Evolutionary conservation across 2,113 vertebrate genomes (phyloP).

Genomic region (Odobenus rosmarus): DNA sequence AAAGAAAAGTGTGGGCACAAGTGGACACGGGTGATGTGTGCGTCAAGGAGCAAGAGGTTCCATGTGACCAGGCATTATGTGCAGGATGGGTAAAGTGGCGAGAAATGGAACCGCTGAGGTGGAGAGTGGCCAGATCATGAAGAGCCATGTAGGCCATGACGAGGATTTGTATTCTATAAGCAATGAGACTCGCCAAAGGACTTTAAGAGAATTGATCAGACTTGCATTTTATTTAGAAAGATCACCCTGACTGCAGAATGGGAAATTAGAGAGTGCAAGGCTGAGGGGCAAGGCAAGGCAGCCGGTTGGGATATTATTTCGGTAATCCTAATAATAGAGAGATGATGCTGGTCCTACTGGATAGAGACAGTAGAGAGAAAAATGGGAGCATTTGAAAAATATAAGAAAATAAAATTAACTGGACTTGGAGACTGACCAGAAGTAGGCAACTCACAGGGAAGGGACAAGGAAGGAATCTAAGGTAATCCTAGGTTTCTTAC

Average conservation of each 20-base stretch:
- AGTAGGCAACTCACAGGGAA: not conserved
- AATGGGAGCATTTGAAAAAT: not conserved
- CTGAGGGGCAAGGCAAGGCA: not conserved
- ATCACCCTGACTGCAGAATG: not conserved
- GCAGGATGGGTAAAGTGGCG: not conserved
- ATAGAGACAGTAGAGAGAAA: not conserved
- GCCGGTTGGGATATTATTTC: not conserved
- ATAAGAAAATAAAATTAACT: not conserved
- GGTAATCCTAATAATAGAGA: not conserved
- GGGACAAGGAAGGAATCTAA: not conserved
- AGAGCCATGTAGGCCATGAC: not conserved
- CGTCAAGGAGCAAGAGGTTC: not conserved
- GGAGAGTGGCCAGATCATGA: not conserved
- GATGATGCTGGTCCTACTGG: not conserved
- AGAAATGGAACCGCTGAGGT: not conserved
- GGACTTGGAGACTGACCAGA: not conserved
- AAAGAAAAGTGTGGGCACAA: not conserved
- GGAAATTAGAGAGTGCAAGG: not conserved
- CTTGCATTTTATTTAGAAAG: conserved; percentile 6
- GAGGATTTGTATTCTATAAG: not conserved
- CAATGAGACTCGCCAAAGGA: not conserved
- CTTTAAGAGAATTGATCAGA: not conserved
- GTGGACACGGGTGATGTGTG: not conserved
- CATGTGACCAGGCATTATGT: not conserved
- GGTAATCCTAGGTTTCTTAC: not conserved